Evolutionary conservation across 2,888 invertebrate genomes (phyloP).

Genomic region (Chrysotoxum bicinctum): DNA sequence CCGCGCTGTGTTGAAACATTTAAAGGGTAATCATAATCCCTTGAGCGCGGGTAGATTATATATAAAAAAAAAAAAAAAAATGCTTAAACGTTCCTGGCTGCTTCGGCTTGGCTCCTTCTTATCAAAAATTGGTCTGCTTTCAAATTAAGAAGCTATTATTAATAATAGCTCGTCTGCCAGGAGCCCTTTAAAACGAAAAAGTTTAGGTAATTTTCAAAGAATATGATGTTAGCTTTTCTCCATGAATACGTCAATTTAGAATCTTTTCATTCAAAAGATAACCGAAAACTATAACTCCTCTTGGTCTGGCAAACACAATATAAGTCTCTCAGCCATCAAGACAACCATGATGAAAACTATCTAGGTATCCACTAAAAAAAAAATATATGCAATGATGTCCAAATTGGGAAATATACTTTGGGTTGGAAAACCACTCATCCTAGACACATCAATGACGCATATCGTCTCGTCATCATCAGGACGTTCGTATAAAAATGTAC

Average conservation of each 20-base stretch:
- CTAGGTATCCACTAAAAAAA: neutral
- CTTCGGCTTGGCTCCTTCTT: neutral
- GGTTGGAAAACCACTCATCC: conserved; percentile 36
- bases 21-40: too few relatives aligned
- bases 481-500: neutral
- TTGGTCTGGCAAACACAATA: conserved; percentile 6
- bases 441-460: conserved; percentile 31
- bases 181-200: neutral
- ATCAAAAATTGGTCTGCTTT: neutral
- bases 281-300: neutral
- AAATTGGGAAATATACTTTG: conserved; percentile 59
- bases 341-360: conserved; percentile 30
- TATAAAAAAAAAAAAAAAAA: too few relatives aligned
- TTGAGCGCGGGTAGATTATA: too few relatives aligned
- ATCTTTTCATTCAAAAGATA: conserved; percentile 28
- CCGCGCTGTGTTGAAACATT: too few relatives aligned
- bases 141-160: conserved; percentile 1
- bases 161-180: conserved; percentile 10
- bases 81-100: neutral
- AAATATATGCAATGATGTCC: conserved; percentile 44
- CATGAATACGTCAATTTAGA: conserved; percentile 55
- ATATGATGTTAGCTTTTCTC: conserved; percentile 9
- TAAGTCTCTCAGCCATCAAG: conserved; percentile 17
- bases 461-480: conserved; percentile 18
- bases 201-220: conserved; percentile 51